These are phyloP conservation scores for Rhingia campestris DNA, from an alignment of 2,888 invertebrate genomes.

Conservation along the genomic window DNA sequence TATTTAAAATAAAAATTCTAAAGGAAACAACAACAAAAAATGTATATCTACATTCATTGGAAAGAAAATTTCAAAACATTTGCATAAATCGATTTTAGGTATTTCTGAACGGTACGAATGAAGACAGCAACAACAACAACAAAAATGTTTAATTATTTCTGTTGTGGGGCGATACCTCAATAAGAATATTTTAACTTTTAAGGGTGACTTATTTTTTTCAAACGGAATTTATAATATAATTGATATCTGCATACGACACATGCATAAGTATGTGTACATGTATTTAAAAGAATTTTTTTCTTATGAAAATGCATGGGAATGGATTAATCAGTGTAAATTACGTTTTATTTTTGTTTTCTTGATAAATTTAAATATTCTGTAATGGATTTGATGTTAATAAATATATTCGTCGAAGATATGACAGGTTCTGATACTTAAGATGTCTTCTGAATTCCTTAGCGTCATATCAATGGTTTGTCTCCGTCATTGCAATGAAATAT, in stretches of 20 bases:
- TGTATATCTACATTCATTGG: conserved; percentile 41
- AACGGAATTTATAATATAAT: conserved; percentile 59
- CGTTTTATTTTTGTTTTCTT: too few species aligned
- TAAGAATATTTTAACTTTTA: conserved; percentile 49
- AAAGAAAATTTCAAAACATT: conserved; percentile 65
- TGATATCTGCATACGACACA: conserved; percentile 8
- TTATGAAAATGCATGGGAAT: too few species aligned
- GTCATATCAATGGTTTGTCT: too few species aligned
- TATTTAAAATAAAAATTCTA: conserved; percentile 60
- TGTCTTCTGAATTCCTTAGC: too few species aligned
- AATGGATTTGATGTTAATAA: too few species aligned
- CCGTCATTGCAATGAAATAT: too few species aligned
- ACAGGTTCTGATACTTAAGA: too few species aligned
- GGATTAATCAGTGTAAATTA: too few species aligned
- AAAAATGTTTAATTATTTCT: conserved; percentile 63
- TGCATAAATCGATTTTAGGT: conserved; percentile 71
- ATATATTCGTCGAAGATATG: too few species aligned
- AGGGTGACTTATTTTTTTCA: conserved; percentile 55
- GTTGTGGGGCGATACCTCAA: conserved; percentile 49
- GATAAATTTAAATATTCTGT: too few species aligned
- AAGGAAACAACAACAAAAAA: conserved; percentile 35
- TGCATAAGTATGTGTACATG: not conserved
- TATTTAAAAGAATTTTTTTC: not conserved
- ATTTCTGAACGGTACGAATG: conserved; percentile 56
- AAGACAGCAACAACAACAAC: conserved; percentile 53